Percentiles rank a stretch among this genome's conserved stretches.
Conservation (phyloP, 1,140 invertebrate species). For the Drosophila hydei region DNA sequence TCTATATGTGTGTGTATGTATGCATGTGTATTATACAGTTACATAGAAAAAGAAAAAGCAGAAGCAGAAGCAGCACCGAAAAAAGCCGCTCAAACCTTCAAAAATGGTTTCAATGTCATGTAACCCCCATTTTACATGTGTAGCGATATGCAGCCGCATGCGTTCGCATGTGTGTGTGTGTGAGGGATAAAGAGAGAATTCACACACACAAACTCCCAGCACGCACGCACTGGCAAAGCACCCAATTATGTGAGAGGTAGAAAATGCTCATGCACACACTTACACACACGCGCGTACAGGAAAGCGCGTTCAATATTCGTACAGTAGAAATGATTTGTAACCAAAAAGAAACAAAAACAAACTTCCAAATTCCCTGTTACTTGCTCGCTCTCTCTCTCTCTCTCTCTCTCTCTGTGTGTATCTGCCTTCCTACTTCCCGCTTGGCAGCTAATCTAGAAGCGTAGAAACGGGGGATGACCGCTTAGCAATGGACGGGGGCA, state of each 20-base stretch:
- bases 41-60: conserved; percentile 1
- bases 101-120: conserved; percentile 83
- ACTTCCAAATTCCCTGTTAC: background rate
- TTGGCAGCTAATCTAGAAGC: background rate
- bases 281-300: background rate
- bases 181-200: conserved; percentile 21
- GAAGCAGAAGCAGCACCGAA: conserved; percentile 12
- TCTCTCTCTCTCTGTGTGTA: no score
- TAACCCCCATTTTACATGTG: conserved; percentile 72
- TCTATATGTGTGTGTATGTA: background rate
- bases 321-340: conserved; percentile 2
- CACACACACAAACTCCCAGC: conserved; percentile 1
- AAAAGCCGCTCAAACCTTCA: conserved; percentile 71
- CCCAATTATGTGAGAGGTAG: conserved; percentile 28
- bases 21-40: background rate
- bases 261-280: conserved; percentile 31
- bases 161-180: background rate
- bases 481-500: background rate
- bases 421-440: background rate
- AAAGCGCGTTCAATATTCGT: conserved; percentile 13
- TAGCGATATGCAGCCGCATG: conserved; percentile 4
- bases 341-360: background rate
- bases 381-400: background rate
- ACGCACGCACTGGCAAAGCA: conserved; percentile 13
- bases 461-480: conserved; percentile 18